phyloP scores from a whole-genome alignment of 1,140 invertebrate genomes.

The Vanessa atalanta region DNA sequence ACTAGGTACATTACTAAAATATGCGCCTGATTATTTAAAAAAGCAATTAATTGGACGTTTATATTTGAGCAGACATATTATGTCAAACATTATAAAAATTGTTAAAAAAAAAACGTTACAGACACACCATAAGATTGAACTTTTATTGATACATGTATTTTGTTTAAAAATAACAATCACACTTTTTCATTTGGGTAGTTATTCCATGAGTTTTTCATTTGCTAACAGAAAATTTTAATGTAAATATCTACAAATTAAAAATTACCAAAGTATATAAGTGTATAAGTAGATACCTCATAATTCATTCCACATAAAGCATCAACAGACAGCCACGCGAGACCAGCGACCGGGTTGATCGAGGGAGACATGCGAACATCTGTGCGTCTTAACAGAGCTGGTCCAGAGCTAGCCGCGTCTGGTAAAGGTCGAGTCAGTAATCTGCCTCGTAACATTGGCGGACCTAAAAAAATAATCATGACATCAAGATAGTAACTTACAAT shows the following conservation, averaged over 20 bases:
- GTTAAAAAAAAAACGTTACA: not conserved
- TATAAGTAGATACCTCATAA: constrained; percentile 85
- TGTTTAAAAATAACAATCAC: no score
- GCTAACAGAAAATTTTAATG: no score
- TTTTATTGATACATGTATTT: no score
- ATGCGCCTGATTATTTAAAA: not conserved
- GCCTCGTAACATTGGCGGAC: constrained; percentile 82
- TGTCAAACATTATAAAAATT: not conserved
- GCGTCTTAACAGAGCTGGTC: constrained; percentile 84
- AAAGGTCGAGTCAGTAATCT: constrained; percentile 85
- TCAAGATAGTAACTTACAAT: not conserved
- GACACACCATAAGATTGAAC: no score
- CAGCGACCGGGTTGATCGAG: constrained; percentile 82
- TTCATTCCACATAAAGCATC: constrained; percentile 91
- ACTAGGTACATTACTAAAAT: no score
- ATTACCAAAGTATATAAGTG: no score
- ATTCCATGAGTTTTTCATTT: no score
- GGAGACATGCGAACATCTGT: constrained; percentile 78
- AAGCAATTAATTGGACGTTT: not conserved
- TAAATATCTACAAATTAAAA: not conserved
- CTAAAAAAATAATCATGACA: constrained; percentile 41
- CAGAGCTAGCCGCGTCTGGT: constrained; percentile 87
- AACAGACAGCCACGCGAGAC: constrained; percentile 90
- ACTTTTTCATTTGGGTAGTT: no score
- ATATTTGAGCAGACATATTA: no score